phyloP scores from a whole-genome alignment of 2,797 vertebrate genomes.

The Astyanax mexicanus region DNA sequence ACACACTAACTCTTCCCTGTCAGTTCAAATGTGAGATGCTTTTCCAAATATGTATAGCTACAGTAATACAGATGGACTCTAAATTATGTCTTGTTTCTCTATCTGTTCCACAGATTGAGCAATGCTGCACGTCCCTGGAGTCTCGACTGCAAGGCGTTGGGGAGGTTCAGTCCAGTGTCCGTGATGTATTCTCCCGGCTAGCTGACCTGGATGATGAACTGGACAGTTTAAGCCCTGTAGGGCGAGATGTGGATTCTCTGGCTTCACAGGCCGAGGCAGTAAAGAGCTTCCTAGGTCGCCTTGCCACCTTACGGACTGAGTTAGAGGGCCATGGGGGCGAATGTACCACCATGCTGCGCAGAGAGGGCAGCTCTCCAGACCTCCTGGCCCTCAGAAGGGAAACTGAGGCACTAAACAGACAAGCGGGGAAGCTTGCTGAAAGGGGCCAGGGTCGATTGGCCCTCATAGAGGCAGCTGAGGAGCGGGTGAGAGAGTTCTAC shows the following conservation, averaged over 20 bases:
- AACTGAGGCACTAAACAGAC: conserved; percentile 91
- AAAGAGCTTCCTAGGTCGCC: conserved; percentile 83
- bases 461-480: conserved; percentile 85
- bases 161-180: conserved; percentile 88
- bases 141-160: conserved; percentile 92
- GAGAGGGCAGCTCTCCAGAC: conserved; percentile 92
- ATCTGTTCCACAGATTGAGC: conserved; percentile 72
- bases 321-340: conserved; percentile 85
- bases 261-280: conserved; percentile 92
- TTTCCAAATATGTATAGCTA: conserved; percentile 36
- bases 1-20: conserved; percentile 57
- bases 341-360: conserved; percentile 89
- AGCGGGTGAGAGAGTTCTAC: conserved; percentile 89
- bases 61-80: background rate
- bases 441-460: conserved; percentile 85
- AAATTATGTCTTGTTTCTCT: background rate
- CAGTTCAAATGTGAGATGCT: conserved; percentile 48
- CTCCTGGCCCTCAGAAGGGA: conserved; percentile 92
- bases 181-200: conserved; percentile 93
- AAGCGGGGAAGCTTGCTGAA: conserved; percentile 89
- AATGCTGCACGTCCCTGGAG: conserved; percentile 88
- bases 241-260: conserved; percentile 90
- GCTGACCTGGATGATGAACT: conserved; percentile 95
- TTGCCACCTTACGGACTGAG: conserved; percentile 80
- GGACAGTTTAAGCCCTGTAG: conserved; percentile 90